Conservation (phyloP, 2,888 invertebrate genomes). For the Dryobota labecula region DNA sequence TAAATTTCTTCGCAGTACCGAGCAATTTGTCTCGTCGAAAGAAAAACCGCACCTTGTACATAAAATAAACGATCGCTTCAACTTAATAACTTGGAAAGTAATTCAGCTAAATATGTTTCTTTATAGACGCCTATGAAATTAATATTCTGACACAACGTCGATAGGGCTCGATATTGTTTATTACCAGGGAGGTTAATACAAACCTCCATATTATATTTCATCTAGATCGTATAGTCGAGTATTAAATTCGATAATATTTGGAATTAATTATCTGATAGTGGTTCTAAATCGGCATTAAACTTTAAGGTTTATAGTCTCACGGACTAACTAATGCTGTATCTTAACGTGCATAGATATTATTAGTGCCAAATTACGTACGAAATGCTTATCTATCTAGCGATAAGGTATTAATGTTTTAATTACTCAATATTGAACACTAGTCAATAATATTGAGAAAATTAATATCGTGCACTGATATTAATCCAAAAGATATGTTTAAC, state of each 20-base stretch:
- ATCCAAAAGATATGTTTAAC: not conserved
- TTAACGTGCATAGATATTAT: constrained; percentile 38
- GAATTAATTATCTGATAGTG: constrained; percentile 75
- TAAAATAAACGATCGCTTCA: constrained; percentile 34
- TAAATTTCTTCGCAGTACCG: not conserved
- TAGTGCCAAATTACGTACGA: constrained; percentile 28
- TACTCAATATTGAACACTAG: constrained; percentile 3
- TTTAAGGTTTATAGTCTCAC: constrained; percentile 70
- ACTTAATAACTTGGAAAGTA: constrained; percentile 42
- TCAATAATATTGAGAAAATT: constrained; percentile 28
- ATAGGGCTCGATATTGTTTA: constrained; percentile 80
- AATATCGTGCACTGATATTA: not conserved
- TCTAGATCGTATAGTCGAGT: constrained; percentile 71
- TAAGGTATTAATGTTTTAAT: constrained; percentile 5
- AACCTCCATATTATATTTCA: constrained; percentile 79
- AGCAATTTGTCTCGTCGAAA: constrained; percentile 27
- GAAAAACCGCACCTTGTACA: constrained; percentile 23
- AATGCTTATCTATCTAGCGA: constrained; percentile 14
- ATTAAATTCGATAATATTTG: constrained; percentile 74
- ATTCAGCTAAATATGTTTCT: constrained; percentile 58
- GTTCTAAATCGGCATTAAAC: constrained; percentile 71
- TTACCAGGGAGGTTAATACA: constrained; percentile 76
- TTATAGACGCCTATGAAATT: constrained; percentile 71
- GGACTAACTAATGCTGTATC: constrained; percentile 65
- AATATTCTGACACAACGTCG: constrained; percentile 78